Percentiles rank a stretch among this genome's conserved stretches.
Evolutionary conservation across 2,888 invertebrate genomes (phyloP).

Genomic region (Himalopsyche tibetana): DNA sequence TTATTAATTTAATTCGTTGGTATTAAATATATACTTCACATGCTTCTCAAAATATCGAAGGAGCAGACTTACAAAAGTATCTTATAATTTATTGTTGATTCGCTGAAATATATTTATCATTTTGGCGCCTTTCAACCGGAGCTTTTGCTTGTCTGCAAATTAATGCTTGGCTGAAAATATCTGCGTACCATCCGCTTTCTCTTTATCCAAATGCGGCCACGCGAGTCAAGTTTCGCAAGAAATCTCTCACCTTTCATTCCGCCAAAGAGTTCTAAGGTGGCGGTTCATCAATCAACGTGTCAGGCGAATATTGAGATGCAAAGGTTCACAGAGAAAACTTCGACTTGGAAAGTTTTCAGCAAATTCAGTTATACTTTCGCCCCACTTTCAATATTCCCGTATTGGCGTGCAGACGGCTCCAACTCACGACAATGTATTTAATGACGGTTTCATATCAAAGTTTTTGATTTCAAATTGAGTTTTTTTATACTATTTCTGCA

Average conservation of each 20-base stretch:
- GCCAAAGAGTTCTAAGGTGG: constrained; percentile 17
- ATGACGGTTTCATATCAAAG: background rate
- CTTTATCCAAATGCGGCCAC: background rate
- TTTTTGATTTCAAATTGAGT: constrained; percentile 1
- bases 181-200: background rate
- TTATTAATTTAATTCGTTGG: no score
- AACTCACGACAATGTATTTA: background rate
- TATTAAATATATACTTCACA: no score
- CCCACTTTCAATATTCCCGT: constrained; percentile 9
- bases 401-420: constrained; percentile 12
- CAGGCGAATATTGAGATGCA: constrained; percentile 56
- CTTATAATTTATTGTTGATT: no score
- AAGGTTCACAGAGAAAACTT: constrained; percentile 49
- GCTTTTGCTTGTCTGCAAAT: background rate
- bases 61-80: no score
- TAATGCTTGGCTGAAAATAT: background rate
- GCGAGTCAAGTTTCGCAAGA: constrained; percentile 25
- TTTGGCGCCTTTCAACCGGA: no score
- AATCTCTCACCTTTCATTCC: constrained; percentile 27
- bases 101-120: no score
- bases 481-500: no score
- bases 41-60: no score
- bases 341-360: constrained; percentile 4
- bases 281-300: constrained; percentile 57
- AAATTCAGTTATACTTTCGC: constrained; percentile 24